Evolutionary conservation across 2,113 vertebrate genomes (phyloP), one percentile per base, ranked within the genome.

Genomic region (Tychaedon coryphoeus): DNA sequence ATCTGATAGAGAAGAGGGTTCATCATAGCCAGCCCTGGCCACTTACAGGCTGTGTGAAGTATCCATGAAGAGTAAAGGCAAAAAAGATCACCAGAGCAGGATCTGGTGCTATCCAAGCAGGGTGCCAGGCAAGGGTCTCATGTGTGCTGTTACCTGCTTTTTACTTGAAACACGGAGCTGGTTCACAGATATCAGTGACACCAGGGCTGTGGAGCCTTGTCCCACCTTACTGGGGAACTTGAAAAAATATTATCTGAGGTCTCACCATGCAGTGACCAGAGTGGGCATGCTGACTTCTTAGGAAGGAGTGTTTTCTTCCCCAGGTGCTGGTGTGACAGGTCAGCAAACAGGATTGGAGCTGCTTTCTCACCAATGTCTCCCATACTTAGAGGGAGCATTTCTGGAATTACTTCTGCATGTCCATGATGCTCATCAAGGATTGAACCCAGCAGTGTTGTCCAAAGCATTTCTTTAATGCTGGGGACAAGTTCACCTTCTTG

Each of bases 101-200:
- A 56, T 22, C 25, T 56, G 58, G 19, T 57, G 36, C 61, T 78
- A 23, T 42, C 10, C 65, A 61, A 50, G 20, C 20, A 45, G 20
- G 17, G 45, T 67, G 29, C 33, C 5, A 23, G 69, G 31, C 42
- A 38, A 34, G 42, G 18, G 2, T 23, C 24, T 33, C 34, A 8
- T 7, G 19, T 53, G 16, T 0, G 0, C 28, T 74, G 15, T 54
- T 50, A 38, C 8, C 40, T 60, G 26, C 38, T 62, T 20, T 38
- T 73, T 18, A 45, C 33, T 28, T 61, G 36, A 62, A 61, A 11
- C 50, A 29, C 18, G 50, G 26, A 65, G 54, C 64, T 83, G 18
- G 20, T n/a, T n/a, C 19, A 8, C 22, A 60, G 28, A 19, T 86
- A 2, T 2, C 45, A 73, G 45, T 19, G 60, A 42, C 66, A 56